A percentile compares a stretch with the other conserved stretches of the same genome.
Evolutionary conservation across 2,113 vertebrate genomes (phyloP).

Genomic region (Nannospalax galili): DNA sequence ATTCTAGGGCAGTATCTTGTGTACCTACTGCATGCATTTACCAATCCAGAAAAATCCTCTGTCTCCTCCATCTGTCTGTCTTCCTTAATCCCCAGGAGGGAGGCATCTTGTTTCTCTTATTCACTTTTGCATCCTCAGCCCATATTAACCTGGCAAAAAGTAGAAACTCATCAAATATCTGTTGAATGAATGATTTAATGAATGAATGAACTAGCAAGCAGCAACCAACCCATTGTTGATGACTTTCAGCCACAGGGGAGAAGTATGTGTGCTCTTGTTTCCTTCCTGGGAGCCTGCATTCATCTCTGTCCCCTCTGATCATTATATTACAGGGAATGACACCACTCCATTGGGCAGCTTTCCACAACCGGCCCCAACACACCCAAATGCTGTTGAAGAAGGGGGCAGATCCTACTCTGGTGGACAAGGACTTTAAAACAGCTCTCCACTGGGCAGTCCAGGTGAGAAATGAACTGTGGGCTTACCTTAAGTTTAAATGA

Average conservation of each 20-base stretch:
- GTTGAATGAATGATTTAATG: not conserved
- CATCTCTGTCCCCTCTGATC: constrained; percentile 37
- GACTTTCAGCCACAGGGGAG: not conserved
- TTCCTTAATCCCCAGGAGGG: not conserved
- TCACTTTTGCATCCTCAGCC: not conserved
- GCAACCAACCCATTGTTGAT: fast-evolving
- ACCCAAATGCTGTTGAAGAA: constrained; percentile 90
- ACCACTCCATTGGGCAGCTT: constrained; percentile 94
- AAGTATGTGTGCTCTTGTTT: fast-evolving
- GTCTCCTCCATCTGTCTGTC: not conserved
- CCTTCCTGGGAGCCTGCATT: not conserved
- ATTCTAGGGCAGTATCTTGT: fast-evolving
- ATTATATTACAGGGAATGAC: constrained; percentile 91
- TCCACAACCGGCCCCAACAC: constrained; percentile 92
- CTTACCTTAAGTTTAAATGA: not conserved
- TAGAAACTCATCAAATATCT: not conserved
- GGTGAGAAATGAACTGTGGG: constrained; percentile 80
- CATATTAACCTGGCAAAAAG: not conserved
- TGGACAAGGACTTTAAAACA: constrained; percentile 94
- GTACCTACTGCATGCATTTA: not conserved
- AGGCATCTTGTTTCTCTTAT: not conserved
- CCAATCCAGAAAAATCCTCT: not conserved
- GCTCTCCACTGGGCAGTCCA: constrained; percentile 95
- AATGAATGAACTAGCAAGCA: not conserved
- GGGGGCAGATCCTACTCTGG: constrained; percentile 91